Conservation (phyloP, 2,888 invertebrate species). For the Eupithecia subumbrata region DNA sequence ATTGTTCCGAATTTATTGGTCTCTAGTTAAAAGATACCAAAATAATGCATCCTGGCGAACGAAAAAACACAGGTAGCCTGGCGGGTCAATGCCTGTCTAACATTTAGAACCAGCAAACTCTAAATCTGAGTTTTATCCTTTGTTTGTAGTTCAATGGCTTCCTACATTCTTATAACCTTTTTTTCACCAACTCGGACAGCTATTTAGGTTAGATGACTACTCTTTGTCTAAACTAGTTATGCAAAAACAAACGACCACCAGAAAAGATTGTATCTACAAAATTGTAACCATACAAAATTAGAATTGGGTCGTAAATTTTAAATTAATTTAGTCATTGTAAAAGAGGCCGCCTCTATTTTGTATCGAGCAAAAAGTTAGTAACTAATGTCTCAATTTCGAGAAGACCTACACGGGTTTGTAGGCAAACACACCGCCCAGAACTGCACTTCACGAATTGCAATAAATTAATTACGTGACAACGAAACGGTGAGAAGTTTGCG, state of each 20-base stretch:
- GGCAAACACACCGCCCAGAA: slow-evolving; percentile 75
- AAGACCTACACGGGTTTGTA: slow-evolving; percentile 74
- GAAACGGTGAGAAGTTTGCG: slow-evolving; percentile 72
- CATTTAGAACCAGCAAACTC: slow-evolving; percentile 16
- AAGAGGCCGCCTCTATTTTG: slow-evolving; percentile 64
- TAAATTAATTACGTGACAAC: slow-evolving; percentile 83
- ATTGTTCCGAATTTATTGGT: neutral
- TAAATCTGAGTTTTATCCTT: slow-evolving; percentile 27
- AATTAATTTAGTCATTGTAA: slow-evolving; percentile 61
- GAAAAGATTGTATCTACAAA: slow-evolving; percentile 44
- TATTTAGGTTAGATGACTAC: slow-evolving; percentile 43
- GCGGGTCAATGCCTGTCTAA: slow-evolving; percentile 23
- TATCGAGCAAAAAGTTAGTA: slow-evolving; percentile 48
- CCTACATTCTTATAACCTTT: slow-evolving; percentile 36
- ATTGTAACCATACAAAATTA: slow-evolving; percentile 46
- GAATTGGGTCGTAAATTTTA: slow-evolving; percentile 45
- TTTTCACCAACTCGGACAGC: slow-evolving; percentile 35
- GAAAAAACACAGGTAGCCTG: neutral
- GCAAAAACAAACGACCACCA: slow-evolving; percentile 39
- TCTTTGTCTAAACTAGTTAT: slow-evolving; percentile 47
- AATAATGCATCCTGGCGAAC: neutral
- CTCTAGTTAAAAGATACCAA: too few species aligned
- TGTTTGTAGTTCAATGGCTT: slow-evolving; percentile 46
- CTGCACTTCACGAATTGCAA: slow-evolving; percentile 68
- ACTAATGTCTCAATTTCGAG: slow-evolving; percentile 80